Base-by-base conservation (phyloP, 2,113 vertebrate genomes). In the Heptranchias perlo region DNA sequence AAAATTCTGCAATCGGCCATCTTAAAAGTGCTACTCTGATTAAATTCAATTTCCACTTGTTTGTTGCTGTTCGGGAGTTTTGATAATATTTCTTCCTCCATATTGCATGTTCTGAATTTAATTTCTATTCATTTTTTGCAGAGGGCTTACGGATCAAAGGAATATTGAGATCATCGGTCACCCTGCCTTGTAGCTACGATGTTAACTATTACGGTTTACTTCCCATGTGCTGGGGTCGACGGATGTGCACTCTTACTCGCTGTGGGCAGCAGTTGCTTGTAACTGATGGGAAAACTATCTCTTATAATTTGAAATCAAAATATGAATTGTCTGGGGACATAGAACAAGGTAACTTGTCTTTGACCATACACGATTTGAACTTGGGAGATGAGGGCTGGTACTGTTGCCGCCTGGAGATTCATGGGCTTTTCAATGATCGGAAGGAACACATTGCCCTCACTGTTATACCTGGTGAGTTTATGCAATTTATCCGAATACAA, bases 181-280 rank as follows among this genome's bases (percentile, higher is more conserved):
- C 49, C 28, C 28, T 89, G 47, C 84, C 84, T 52, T 87, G 84
- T 47, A 87, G 2, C 44, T 54, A 31, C 11, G 11, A 31, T 3
- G 23, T 82, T 82, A 1, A 1, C 10, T 31, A 10, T 31, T 13
- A 31, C 8, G 11, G 23, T 54, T 3, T 14, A 52, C 0, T 21
- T 21, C 1, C 25, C 49, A 31, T 14, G 0, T 89, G 86, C 25
- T 89, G 86, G 25, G 44, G 49, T 13, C 49, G 25, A 31, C 10
- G 49, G 47, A 2, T 0, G 2, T 89, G 86, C 28, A 0, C 84
- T 1, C 1, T 0, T 0, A 3, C 13, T 25, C 8, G 2, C 8
- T 87, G 84, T 13, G 0, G 0, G 8, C 0, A 14, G 0, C 0
- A 0, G 7, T 54, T 54, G 21, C 0, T 87, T 31, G 7, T 1